Percentiles rank a stretch among this genome's conserved stretches.
phyloP scores from a whole-genome alignment of 2,797 vertebrate species.

The Apodemus agrarius region DNA sequence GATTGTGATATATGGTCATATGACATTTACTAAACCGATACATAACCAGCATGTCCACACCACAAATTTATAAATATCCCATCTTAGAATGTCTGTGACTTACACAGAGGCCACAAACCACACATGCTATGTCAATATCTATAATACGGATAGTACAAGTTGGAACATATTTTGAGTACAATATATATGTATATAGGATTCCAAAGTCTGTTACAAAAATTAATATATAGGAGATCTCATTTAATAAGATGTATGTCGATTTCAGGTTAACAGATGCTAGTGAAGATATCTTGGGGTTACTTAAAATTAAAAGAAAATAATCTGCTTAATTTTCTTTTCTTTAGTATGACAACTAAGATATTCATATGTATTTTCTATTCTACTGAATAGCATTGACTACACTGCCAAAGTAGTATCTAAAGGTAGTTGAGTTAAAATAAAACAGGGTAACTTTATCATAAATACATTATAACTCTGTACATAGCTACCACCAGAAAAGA shows the following conservation, averaged over 20 bases:
- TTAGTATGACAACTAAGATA: not conserved
- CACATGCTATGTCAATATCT: not conserved
- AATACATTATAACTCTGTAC: not conserved
- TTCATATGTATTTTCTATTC: not conserved
- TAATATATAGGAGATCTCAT: not conserved
- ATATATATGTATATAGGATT: not conserved
- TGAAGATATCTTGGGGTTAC: not conserved
- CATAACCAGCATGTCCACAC: not conserved
- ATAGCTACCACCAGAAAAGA: too few species aligned
- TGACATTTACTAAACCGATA: slow-evolving; percentile 7
- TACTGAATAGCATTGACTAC: not conserved
- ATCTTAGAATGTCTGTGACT: not conserved
- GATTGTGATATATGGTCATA: not conserved
- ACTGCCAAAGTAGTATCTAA: not conserved
- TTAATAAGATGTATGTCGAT: not conserved
- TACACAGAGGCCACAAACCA: not conserved
- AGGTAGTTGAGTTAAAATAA: not conserved
- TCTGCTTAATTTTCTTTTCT: not conserved
- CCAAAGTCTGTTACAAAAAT: not conserved
- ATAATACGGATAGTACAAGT: not conserved
- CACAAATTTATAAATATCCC: not conserved
- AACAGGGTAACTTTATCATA: not conserved
- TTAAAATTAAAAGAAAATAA: not conserved
- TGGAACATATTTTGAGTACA: not conserved
- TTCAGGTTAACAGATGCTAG: not conserved